phyloP scores from a whole-genome alignment of 1,140 invertebrate genomes.

The Penaeus japonicus region DNA sequence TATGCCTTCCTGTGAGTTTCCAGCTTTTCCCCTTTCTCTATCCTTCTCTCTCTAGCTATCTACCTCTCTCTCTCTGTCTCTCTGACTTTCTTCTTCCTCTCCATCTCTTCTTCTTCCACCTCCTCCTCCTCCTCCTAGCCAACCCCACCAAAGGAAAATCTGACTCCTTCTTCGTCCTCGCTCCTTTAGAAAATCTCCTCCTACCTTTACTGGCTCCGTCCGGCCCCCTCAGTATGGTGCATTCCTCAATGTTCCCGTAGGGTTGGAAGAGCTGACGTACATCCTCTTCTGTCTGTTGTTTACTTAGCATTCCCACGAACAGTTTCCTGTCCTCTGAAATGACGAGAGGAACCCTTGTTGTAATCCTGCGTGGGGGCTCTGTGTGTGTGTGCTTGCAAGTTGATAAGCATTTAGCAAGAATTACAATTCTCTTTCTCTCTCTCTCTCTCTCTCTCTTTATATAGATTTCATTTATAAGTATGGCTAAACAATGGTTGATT shows the following conservation, averaged over 20 bases:
- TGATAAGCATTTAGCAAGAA: not conserved
- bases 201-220: constrained; percentile 97
- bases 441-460: no score
- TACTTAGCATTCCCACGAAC: constrained; percentile 99
- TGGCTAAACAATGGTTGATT: no score
- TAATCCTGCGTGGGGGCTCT: constrained; percentile 30
- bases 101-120: not conserved
- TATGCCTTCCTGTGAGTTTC: not conserved
- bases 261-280: constrained; percentile 94
- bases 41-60: not conserved
- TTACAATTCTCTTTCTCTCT: not conserved
- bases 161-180: not conserved
- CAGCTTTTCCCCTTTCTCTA: not conserved
- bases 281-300: constrained; percentile 99
- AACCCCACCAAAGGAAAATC: not conserved
- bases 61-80: not conserved
- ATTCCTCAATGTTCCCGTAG: constrained; percentile 98
- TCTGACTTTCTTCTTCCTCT: not conserved
- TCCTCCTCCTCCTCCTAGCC: not conserved
- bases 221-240: constrained; percentile 95
- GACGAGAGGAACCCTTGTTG: constrained; percentile 41
- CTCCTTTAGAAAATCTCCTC: constrained; percentile 59
- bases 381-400: not conserved
- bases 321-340: constrained; percentile 91
- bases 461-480: no score